Evolutionary conservation across 2,888 invertebrate genomes (phyloP).

Genomic region (Linnaemya tessellans): DNA sequence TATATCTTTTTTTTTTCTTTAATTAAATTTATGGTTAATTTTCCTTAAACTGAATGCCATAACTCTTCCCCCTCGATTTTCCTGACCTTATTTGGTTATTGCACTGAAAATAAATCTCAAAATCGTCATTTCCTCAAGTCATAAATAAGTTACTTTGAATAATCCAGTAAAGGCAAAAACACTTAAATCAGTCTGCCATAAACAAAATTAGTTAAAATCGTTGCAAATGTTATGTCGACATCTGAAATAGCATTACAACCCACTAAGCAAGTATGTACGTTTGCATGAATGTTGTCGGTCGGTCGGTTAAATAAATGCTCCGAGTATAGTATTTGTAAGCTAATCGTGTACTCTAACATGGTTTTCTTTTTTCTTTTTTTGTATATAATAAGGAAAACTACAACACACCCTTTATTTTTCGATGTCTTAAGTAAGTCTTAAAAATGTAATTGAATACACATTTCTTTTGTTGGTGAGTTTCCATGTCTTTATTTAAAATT

Average conservation of each 20-base stretch:
- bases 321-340: background rate
- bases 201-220: slow-evolving; percentile 53
- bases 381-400: slow-evolving; percentile 56
- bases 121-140: slow-evolving; percentile 69
- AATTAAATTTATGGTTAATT: slow-evolving; percentile 70
- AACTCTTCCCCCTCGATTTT: slow-evolving; percentile 1
- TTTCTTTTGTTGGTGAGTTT: slow-evolving; percentile 48
- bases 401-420: slow-evolving; percentile 69
- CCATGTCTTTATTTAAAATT: slow-evolving; percentile 7
- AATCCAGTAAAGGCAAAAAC: slow-evolving; percentile 34
- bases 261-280: slow-evolving; percentile 27
- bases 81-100: slow-evolving; percentile 26
- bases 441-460: slow-evolving; percentile 67
- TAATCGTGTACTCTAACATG: slow-evolving; percentile 43
- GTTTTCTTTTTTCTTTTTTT: slow-evolving; percentile 20
- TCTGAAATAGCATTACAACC: slow-evolving; percentile 57
- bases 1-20: slow-evolving; percentile 25
- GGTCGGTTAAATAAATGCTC: background rate
- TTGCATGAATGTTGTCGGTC: slow-evolving; percentile 5
- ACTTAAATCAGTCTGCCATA: slow-evolving; percentile 33
- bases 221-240: slow-evolving; percentile 52
- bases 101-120: slow-evolving; percentile 64
- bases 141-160: slow-evolving; percentile 69
- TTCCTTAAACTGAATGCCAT: slow-evolving; percentile 39
- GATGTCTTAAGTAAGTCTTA: slow-evolving; percentile 67